Conservation (phyloP, 2,113 vertebrate species). For the Calcarius ornatus region DNA sequence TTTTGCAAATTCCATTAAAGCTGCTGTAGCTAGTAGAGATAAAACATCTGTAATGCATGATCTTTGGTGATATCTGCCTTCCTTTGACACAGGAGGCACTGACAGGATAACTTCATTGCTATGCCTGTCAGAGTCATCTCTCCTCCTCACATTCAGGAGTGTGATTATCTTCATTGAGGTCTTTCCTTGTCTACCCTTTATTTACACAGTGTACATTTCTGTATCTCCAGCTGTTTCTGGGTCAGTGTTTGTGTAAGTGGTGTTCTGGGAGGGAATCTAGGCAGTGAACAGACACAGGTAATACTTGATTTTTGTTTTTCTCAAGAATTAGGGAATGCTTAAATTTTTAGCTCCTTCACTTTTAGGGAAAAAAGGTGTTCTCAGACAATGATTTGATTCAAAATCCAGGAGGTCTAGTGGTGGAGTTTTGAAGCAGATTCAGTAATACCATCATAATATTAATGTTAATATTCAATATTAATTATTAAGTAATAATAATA, state of each 20-base stretch:
- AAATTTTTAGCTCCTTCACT: neutral
- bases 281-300: neutral
- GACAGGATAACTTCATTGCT: neutral
- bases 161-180: neutral
- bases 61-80: neutral
- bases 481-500: neutral
- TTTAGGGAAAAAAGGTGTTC: neutral
- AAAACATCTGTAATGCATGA: neutral
- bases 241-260: neutral
- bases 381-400: neutral
- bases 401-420: neutral
- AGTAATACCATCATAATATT: neutral
- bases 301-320: neutral
- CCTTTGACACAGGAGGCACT: neutral
- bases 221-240: neutral
- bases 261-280: neutral
- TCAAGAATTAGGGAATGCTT: neutral
- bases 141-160: neutral
- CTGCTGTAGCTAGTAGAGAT: neutral
- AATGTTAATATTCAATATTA: neutral
- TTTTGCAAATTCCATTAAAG: neutral
- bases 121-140: neutral
- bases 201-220: neutral
- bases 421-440: neutral
- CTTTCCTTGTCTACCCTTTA: neutral